These are phyloP conservation scores for Cryptoprocta ferox DNA, from an alignment of 2,797 vertebrate genomes.

Conservation along the genomic window DNA sequence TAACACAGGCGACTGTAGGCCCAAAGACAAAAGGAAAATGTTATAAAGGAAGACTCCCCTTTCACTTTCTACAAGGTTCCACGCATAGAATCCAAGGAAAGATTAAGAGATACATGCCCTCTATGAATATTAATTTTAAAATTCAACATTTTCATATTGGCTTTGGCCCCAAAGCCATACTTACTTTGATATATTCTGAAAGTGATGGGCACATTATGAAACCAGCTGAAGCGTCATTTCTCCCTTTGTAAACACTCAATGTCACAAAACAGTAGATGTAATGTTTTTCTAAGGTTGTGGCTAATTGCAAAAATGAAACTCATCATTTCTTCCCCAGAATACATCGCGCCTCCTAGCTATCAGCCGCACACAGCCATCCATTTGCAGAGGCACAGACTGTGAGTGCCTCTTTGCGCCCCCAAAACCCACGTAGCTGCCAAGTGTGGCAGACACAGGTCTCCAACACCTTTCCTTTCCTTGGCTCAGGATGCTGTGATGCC, in stretches of 20 bases:
- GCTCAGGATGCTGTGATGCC: accelerated
- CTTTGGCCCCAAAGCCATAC: neutral
- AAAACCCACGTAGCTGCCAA: neutral
- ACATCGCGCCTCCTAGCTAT: neutral
- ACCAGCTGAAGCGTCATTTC: neutral
- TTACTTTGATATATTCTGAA: neutral
- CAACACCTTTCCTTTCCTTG: too few relatives aligned
- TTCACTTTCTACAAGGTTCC: neutral
- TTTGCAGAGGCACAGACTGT: neutral
- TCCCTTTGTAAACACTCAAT: neutral
- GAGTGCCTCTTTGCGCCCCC: neutral
- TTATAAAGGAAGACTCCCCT: neutral
- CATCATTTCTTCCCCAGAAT: neutral
- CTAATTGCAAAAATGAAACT: neutral
- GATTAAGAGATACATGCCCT: neutral
- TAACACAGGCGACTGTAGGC: neutral
- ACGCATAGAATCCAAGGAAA: neutral
- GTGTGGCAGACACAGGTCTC: neutral
- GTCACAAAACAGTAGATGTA: neutral
- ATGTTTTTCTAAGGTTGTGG: neutral
- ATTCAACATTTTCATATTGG: neutral
- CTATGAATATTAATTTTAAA: neutral
- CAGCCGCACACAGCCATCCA: neutral
- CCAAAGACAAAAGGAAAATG: neutral
- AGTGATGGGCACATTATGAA: neutral